These are phyloP conservation scores for Dendrocopos noguchii DNA, from an alignment of 2,113 vertebrate species.

Conservation along the genomic window DNA sequence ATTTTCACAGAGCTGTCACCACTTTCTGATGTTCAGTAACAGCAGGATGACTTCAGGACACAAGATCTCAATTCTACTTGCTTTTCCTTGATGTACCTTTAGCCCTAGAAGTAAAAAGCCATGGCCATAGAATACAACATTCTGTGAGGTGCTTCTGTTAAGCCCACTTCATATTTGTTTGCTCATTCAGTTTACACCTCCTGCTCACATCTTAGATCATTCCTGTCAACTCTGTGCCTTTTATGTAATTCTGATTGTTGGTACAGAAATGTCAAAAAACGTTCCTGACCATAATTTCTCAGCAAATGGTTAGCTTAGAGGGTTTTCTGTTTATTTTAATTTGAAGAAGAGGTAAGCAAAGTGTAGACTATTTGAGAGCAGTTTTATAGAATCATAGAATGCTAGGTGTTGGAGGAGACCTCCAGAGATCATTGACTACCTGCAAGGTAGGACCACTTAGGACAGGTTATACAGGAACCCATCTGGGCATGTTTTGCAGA, in stretches of 20 bases:
- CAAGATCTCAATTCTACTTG: not conserved
- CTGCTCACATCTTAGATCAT: not conserved
- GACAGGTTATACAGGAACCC: no score
- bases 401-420: no score
- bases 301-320: not conserved
- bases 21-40: not conserved
- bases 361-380: not conserved
- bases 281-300: not conserved
- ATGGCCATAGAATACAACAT: not conserved
- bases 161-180: not conserved
- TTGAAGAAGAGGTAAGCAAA: slow-evolving; percentile 13
- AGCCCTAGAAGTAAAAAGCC: not conserved
- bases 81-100: not conserved
- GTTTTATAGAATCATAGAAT: no score
- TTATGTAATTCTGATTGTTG: not conserved
- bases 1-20: not conserved
- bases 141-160: not conserved
- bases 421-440: no score
- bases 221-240: not conserved
- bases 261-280: not conserved
- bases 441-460: no score
- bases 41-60: not conserved
- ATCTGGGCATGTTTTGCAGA: no score
- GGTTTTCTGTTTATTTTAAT: not conserved
- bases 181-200: not conserved